phyloP scores from a whole-genome alignment of 2,888 invertebrate genomes.

The Epistrophella euchroma region DNA sequence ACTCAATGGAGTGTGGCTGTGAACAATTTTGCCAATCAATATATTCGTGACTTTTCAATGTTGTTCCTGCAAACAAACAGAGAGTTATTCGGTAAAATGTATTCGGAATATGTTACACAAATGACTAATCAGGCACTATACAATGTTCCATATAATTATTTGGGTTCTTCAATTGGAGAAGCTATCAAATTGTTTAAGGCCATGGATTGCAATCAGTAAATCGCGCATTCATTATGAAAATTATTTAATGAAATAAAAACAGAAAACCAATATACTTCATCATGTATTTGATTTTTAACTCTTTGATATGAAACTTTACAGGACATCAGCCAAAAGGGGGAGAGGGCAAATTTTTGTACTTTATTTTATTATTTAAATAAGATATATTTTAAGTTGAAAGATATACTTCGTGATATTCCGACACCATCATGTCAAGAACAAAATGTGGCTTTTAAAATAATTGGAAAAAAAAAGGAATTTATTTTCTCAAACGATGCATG shows the following conservation, averaged over 20 bases:
- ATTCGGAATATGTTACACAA: constrained; percentile 26
- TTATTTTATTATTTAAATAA: too few species aligned
- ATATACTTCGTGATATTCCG: too few species aligned
- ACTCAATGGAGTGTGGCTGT: constrained; percentile 77
- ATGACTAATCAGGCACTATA: constrained; percentile 31
- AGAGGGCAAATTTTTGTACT: too few species aligned
- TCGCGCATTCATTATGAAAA: neutral
- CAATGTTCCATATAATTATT: constrained; percentile 25
- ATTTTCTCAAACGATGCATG: too few species aligned
- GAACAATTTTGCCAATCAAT: constrained; percentile 78
- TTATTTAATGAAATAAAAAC: neutral
- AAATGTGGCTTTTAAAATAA: too few species aligned
- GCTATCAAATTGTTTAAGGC: constrained; percentile 39
- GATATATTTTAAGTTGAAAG: too few species aligned
- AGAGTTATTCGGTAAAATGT: constrained; percentile 13
- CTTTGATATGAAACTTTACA: too few species aligned
- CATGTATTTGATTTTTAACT: too few species aligned
- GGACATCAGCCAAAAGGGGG: too few species aligned
- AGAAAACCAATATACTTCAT: neutral
- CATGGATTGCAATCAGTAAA: constrained; percentile 36
- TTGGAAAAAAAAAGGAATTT: too few species aligned
- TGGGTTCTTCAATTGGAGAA: constrained; percentile 4
- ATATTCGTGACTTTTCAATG: constrained; percentile 55
- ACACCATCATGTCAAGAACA: too few species aligned
- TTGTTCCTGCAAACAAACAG: constrained; percentile 63